phyloP scores from a whole-genome alignment of 1,140 invertebrate species.

The Cyphomyrmex costatus region DNA sequence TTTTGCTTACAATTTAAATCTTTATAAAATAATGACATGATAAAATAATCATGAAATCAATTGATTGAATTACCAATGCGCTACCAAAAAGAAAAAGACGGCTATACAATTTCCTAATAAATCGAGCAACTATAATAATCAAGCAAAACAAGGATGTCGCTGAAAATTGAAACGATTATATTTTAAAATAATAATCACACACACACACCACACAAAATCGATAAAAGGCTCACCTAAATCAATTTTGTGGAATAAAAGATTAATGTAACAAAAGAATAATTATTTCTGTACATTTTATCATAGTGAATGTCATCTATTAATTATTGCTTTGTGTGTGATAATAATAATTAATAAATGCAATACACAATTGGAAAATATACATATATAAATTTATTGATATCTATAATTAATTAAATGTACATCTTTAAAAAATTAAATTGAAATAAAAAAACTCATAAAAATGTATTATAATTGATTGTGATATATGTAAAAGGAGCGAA shows the following conservation, averaged over 20 bases:
- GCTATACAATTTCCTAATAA: conserved; percentile 36
- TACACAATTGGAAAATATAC: background rate
- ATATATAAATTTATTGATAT: background rate
- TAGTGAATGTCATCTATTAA: background rate
- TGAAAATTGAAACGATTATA: background rate
- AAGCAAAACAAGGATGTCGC: background rate
- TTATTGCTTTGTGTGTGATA: background rate
- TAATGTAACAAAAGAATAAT: background rate
- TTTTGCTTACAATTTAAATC: conserved; percentile 22
- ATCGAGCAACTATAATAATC: conserved; percentile 3
- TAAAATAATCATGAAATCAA: background rate
- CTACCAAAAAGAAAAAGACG: too few relatives aligned
- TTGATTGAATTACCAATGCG: conserved; percentile 22
- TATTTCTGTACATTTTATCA: background rate
- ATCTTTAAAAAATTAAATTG: background rate
- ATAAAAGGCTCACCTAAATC: background rate
- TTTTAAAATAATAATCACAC: conserved; percentile 15
- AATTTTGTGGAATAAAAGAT: background rate
- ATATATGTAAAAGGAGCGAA: background rate
- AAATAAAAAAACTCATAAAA: background rate
- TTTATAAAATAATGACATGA: conserved; percentile 49
- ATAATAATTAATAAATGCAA: too few relatives aligned
- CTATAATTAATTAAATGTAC: background rate
- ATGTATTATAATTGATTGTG: conserved; percentile 5
- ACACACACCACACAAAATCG: too few relatives aligned